Conservation (phyloP, 2,888 invertebrate species). For the Cantharis rufa region DNA sequence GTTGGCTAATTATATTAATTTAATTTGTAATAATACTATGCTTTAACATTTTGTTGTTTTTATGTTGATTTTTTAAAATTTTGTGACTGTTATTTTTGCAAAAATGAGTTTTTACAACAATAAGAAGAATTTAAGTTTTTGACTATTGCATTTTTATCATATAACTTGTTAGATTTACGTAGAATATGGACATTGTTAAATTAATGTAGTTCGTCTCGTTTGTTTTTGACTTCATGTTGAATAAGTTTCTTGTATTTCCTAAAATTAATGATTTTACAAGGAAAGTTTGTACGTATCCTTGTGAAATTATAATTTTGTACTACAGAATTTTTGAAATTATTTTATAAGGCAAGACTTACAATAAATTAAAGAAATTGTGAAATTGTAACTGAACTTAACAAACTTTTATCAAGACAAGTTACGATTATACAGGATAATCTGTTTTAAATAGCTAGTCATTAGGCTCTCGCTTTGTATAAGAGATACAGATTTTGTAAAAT, state of each 20-base stretch:
- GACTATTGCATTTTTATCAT: neutral
- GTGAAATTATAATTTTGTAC: neutral
- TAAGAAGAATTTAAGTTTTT: neutral
- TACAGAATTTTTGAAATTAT: neutral
- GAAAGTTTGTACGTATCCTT: neutral
- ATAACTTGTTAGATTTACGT: neutral
- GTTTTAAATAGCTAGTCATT: no score
- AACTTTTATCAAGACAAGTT: no score
- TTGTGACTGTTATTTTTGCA: neutral
- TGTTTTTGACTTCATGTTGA: neutral
- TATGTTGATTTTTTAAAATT: neutral
- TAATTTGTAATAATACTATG: neutral
- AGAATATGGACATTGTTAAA: neutral
- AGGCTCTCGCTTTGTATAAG: no score
- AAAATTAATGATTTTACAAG: neutral
- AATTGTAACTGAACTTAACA: no score
- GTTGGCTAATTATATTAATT: constrained; percentile 19
- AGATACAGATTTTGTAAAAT: no score
- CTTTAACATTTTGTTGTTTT: neutral
- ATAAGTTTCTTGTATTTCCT: neutral
- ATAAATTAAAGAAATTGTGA: neutral
- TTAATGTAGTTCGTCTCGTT: neutral
- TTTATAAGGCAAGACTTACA: neutral
- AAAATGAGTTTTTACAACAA: neutral
- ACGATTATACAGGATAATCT: no score